Evolutionary conservation across 2,113 vertebrate species (phyloP).

Genomic region (Istiophorus platypterus): DNA sequence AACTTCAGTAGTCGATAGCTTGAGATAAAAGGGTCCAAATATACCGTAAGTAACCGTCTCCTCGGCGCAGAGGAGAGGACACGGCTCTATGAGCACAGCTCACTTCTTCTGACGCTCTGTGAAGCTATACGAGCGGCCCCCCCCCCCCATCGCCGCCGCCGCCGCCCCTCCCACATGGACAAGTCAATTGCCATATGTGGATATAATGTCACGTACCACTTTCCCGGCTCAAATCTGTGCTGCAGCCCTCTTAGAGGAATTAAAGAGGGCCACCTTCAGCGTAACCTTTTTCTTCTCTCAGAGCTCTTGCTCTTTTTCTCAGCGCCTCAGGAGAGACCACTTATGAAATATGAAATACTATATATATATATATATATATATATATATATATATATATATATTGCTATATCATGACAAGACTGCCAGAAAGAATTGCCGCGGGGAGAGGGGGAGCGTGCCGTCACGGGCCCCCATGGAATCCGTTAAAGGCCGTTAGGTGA

Average conservation of each 20-base stretch:
- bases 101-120: background rate
- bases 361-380: no score
- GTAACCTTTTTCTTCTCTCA: constrained; percentile 56
- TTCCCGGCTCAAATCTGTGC: constrained; percentile 29
- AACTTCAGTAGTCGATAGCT: background rate
- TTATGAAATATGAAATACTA: constrained; percentile 42
- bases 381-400: no score
- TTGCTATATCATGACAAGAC: constrained; percentile 12
- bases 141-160: no score
- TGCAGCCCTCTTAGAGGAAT: constrained; percentile 27
- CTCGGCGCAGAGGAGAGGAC: background rate
- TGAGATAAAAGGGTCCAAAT: background rate
- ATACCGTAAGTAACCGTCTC: no score
- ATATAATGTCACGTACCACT: background rate
- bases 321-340: constrained; percentile 33
- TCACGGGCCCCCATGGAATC: constrained; percentile 14
- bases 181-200: constrained; percentile 6
- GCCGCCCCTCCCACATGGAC: no score
- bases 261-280: constrained; percentile 28
- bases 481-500: constrained; percentile 28
- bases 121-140: constrained; percentile 25
- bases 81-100: background rate
- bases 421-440: background rate
- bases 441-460: constrained; percentile 3
- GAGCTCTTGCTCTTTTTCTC: constrained; percentile 32